Conservation (phyloP, 1,140 invertebrate species). For the Aricia agestis region DNA sequence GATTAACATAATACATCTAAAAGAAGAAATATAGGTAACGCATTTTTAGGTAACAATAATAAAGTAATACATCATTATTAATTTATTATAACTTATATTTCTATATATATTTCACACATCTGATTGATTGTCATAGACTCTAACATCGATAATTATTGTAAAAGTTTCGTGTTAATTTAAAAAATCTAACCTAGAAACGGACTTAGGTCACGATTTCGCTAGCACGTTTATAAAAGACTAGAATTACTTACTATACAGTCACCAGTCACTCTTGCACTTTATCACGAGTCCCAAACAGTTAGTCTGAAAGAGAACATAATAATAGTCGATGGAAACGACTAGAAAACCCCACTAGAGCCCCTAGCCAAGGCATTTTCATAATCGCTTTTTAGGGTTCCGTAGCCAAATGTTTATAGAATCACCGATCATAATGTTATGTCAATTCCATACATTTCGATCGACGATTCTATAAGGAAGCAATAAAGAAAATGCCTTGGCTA, state of each 20-base stretch:
- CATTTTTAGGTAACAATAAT: no score
- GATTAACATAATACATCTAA: no score
- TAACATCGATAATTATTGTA: conserved; percentile 6
- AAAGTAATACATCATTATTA: no score
- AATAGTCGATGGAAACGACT: not conserved
- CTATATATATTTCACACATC: not conserved
- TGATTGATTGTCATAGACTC: not conserved
- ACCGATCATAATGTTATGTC: no score
- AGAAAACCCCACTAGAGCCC: no score
- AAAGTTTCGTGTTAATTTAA: not conserved
- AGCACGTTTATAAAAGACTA: conserved; percentile 19
- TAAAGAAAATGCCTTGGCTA: no score
- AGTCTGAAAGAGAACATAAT: conserved; percentile 25
- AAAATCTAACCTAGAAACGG: conserved; percentile 9
- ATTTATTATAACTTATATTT: not conserved
- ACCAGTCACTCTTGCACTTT: conserved; percentile 46
- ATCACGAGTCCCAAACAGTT: conserved; percentile 40
- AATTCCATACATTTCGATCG: no score
- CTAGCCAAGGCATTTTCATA: no score
- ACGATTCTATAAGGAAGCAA: no score
- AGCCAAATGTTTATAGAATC: no score
- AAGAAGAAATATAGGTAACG: no score
- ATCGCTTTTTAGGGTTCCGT: not conserved
- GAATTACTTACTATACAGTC: conserved; percentile 37
- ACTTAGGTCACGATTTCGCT: not conserved